A percentile compares a stretch with the other conserved stretches of the same genome.
Evolutionary conservation across 2,888 invertebrate species (phyloP).

Genomic region (Watsonalla binaria): DNA sequence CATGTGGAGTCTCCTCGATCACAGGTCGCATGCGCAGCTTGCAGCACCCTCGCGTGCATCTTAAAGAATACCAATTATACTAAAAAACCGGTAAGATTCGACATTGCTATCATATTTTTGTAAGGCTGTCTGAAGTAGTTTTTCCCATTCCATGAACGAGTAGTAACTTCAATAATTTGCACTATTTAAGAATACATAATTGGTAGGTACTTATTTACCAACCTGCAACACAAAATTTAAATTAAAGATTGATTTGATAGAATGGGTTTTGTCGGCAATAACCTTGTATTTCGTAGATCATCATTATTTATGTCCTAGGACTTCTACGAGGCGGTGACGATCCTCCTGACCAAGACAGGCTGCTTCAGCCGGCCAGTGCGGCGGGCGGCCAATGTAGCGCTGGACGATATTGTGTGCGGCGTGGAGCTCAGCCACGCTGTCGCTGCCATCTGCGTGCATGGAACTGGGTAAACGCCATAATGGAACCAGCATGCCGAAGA

Average conservation of each 20-base stretch:
- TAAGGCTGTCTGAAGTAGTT: not conserved
- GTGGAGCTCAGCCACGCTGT: slow-evolving; percentile 79
- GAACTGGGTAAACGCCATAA: slow-evolving; percentile 35
- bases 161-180: no score
- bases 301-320: slow-evolving; percentile 66
- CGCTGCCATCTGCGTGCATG: slow-evolving; percentile 69
- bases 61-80: slow-evolving; percentile 67
- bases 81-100: slow-evolving; percentile 55
- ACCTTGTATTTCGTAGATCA: not conserved
- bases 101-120: not conserved
- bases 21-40: slow-evolving; percentile 56
- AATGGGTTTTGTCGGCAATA: not conserved
- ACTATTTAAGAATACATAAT: no score
- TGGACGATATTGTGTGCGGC: slow-evolving; percentile 83
- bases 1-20: slow-evolving; percentile 65
- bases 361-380: slow-evolving; percentile 86
- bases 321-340: slow-evolving; percentile 83
- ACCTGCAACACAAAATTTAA: not conserved
- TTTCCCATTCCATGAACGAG: no score
- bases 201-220: not conserved
- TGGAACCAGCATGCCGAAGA: no score
- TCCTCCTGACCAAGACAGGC: slow-evolving; percentile 83
- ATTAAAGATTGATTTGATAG: not conserved
- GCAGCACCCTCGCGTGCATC: slow-evolving; percentile 49
- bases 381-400: slow-evolving; percentile 84